Conservation (phyloP, 2,888 invertebrate species). For the Amblyteles armatorius region DNA sequence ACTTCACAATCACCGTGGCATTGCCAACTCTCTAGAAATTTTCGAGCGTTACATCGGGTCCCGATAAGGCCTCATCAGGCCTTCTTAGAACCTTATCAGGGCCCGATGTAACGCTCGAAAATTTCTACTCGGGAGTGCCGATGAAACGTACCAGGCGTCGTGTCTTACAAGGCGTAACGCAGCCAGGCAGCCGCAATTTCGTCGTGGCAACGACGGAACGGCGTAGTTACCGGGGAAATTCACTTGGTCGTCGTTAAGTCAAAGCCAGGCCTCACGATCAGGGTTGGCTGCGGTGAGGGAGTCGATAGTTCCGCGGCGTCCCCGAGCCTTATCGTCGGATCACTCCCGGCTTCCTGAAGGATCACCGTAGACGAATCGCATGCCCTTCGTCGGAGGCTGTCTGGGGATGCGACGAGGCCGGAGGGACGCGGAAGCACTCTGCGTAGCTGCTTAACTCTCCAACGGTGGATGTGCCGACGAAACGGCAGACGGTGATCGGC, state of each 20-base stretch:
- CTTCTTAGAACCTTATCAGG: no score
- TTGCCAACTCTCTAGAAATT: slow-evolving; percentile 13
- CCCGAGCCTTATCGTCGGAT: slow-evolving; percentile 42
- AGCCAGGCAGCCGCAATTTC: slow-evolving; percentile 29
- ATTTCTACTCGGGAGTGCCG: neutral
- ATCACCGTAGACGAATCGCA: slow-evolving; percentile 26
- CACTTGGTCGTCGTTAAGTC: slow-evolving; percentile 58
- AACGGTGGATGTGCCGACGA: neutral
- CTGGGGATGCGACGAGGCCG: neutral
- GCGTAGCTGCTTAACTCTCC: slow-evolving; percentile 19
- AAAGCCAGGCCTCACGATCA: slow-evolving; percentile 47
- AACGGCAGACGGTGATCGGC: neutral
- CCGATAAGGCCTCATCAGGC: no score
- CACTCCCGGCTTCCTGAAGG: slow-evolving; percentile 37
- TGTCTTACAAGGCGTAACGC: slow-evolving; percentile 39
- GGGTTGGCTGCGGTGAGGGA: slow-evolving; percentile 30
- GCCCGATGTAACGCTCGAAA: no score
- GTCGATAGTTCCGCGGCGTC: slow-evolving; percentile 18
- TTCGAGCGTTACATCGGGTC: no score
- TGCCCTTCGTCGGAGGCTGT: neutral
- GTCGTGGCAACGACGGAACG: slow-evolving; percentile 17
- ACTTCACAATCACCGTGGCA: slow-evolving; percentile 24
- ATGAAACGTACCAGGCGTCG: neutral
- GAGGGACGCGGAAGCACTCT: slow-evolving; percentile 18
- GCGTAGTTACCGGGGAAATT: slow-evolving; percentile 51